Evolutionary conservation across 2,797 vertebrate genomes (phyloP).

Genomic region (Merluccius polli): DNA sequence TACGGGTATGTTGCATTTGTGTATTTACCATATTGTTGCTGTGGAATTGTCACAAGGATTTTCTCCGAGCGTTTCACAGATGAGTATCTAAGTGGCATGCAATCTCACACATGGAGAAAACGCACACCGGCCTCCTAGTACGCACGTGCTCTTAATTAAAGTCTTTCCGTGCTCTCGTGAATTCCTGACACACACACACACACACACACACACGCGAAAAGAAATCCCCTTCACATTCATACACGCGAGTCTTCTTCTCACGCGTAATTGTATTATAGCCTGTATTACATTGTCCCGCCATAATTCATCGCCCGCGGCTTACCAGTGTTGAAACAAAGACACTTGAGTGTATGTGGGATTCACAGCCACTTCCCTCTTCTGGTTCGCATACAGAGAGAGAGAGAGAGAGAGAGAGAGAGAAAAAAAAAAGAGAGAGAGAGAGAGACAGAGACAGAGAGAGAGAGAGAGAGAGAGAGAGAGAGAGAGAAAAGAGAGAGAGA

Average conservation of each 20-base stretch:
- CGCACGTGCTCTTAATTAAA: slow-evolving; percentile 62
- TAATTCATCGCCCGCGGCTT: slow-evolving; percentile 56
- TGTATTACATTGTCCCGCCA: slow-evolving; percentile 57
- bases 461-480: too few species aligned
- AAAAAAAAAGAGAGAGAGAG: too few species aligned
- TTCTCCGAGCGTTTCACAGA: slow-evolving; percentile 51
- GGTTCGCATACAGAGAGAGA: slow-evolving; percentile 9
- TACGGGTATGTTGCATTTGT: slow-evolving; percentile 36
- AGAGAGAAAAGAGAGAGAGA: too few species aligned
- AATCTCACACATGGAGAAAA: slow-evolving; percentile 49
- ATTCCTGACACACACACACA: slow-evolving; percentile 46
- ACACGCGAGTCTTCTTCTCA: slow-evolving; percentile 49
- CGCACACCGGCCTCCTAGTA: slow-evolving; percentile 53
- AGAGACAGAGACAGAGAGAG: too few species aligned
- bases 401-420: too few species aligned
- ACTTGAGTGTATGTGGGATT: slow-evolving; percentile 28
- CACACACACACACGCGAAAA: slow-evolving; percentile 8
- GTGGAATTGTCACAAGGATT: slow-evolving; percentile 36
- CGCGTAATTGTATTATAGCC: slow-evolving; percentile 67
- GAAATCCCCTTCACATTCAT: slow-evolving; percentile 57
- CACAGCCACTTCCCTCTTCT: slow-evolving; percentile 34
- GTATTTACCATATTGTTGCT: slow-evolving; percentile 44
- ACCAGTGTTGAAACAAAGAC: slow-evolving; percentile 56
- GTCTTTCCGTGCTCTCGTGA: slow-evolving; percentile 45
- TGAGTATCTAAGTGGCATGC: slow-evolving; percentile 63